phyloP scores from a whole-genome alignment of 2,113 vertebrate species.

The Rutilus rutilus region DNA sequence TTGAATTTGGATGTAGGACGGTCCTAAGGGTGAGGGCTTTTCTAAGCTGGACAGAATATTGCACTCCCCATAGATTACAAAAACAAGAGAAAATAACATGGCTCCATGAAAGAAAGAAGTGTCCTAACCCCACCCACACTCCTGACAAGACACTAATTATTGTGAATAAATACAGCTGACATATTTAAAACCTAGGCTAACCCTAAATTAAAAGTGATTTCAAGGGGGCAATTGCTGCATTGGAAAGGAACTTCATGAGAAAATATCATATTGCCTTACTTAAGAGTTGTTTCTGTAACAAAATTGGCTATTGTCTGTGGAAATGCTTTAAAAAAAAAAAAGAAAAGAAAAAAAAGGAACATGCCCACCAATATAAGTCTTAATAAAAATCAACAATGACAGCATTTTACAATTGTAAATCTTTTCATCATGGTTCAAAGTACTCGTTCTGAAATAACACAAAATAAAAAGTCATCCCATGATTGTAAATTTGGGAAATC shows the following conservation, averaged over 20 bases:
- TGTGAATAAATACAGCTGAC: slow-evolving; percentile 78
- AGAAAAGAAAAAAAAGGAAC: slow-evolving; percentile 58
- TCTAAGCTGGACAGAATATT: slow-evolving; percentile 78
- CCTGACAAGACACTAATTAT: slow-evolving; percentile 68
- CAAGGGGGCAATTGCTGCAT: slow-evolving; percentile 69
- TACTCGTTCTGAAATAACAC: slow-evolving; percentile 62
- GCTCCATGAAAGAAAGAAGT: slow-evolving; percentile 65
- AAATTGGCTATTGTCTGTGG: slow-evolving; percentile 44
- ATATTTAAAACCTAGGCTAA: slow-evolving; percentile 70
- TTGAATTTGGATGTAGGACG: slow-evolving; percentile 54
- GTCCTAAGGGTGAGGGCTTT: slow-evolving; percentile 67
- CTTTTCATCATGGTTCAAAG: slow-evolving; percentile 62
- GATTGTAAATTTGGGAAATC: slow-evolving; percentile 64
- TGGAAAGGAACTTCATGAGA: slow-evolving; percentile 69
- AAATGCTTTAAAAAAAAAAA: slow-evolving; percentile 50
- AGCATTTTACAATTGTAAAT: slow-evolving; percentile 63
- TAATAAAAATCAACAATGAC: slow-evolving; percentile 64
- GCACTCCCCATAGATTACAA: slow-evolving; percentile 73
- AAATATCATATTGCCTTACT: slow-evolving; percentile 59
- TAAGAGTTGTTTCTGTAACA: slow-evolving; percentile 57
- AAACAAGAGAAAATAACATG: slow-evolving; percentile 64
- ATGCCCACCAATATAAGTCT: slow-evolving; percentile 61
- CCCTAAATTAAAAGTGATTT: slow-evolving; percentile 72
- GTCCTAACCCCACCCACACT: slow-evolving; percentile 69
- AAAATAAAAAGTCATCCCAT: slow-evolving; percentile 68